phyloP scores from a whole-genome alignment of 2,113 vertebrate species.

The Sorex fumeus region DNA sequence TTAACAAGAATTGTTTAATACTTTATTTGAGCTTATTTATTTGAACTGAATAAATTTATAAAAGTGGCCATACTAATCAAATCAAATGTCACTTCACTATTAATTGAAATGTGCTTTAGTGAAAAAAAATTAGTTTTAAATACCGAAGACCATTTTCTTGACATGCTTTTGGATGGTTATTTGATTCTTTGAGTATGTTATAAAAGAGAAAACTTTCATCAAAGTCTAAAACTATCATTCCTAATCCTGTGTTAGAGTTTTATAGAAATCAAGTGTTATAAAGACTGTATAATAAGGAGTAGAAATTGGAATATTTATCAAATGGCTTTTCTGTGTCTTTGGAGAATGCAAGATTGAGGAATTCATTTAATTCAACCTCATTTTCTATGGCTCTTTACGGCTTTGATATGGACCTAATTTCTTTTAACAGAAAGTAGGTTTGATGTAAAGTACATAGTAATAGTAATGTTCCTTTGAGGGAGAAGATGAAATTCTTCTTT shows the following conservation, averaged over 20 bases:
- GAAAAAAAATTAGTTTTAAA: constrained; percentile 42
- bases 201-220: background rate
- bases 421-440: background rate
- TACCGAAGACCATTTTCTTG: background rate
- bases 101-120: constrained; percentile 24
- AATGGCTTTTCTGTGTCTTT: constrained; percentile 4
- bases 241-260: background rate
- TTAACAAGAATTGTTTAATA: background rate
- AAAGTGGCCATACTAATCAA: background rate
- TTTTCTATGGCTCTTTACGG: background rate
- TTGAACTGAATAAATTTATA: constrained; percentile 32
- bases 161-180: background rate
- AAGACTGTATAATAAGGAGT: background rate
- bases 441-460: background rate
- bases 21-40: background rate
- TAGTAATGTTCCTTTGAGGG: background rate
- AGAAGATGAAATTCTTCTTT: too few relatives aligned
- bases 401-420: background rate
- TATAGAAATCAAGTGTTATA: constrained; percentile 10
- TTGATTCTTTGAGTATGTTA: constrained; percentile 37
- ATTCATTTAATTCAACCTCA: background rate
- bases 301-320: background rate
- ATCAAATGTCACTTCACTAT: background rate
- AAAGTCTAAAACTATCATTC: constrained; percentile 9
- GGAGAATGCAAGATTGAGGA: background rate